These are phyloP conservation scores for Poeciliopsis paucimaculata DNA, from an alignment of 2,797 vertebrate species.

Conservation along the genomic window DNA sequence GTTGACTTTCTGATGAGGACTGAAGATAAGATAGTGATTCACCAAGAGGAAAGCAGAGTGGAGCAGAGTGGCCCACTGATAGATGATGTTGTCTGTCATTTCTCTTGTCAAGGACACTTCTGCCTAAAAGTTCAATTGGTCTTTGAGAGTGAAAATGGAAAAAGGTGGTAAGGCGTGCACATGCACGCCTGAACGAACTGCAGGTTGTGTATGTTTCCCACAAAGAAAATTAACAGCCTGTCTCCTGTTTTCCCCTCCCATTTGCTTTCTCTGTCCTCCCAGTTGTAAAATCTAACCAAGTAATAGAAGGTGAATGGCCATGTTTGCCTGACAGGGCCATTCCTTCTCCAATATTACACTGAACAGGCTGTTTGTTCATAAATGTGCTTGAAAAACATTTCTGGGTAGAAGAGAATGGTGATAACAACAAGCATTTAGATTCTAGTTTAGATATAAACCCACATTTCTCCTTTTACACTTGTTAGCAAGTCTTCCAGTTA, in stretches of 20 bases:
- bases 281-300: conserved; percentile 34
- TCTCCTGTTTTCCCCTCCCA: conserved; percentile 21
- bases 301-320: conserved; percentile 46
- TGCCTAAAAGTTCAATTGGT: conserved; percentile 39
- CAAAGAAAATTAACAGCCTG: conserved; percentile 30
- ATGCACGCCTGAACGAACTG: conserved; percentile 36
- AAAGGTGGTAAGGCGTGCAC: conserved; percentile 24
- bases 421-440: neutral
- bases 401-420: neutral
- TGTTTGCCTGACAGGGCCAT: conserved; percentile 65
- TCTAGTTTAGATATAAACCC: neutral
- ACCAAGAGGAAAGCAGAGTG: neutral
- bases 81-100: conserved; percentile 57
- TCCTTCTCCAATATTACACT: conserved; percentile 51
- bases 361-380: conserved; percentile 47
- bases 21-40: conserved; percentile 34
- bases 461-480: neutral
- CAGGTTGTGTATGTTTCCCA: conserved; percentile 42
- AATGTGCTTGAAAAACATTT: conserved; percentile 35
- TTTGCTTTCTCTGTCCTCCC: conserved; percentile 4
- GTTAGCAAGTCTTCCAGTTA: neutral
- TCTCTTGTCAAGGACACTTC: conserved; percentile 54
- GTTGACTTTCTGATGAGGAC: conserved; percentile 15
- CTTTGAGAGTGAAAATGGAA: conserved; percentile 47
- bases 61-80: conserved; percentile 6